phyloP scores from a whole-genome alignment of 2,888 invertebrate genomes.

The Eurytoma adleriae region DNA sequence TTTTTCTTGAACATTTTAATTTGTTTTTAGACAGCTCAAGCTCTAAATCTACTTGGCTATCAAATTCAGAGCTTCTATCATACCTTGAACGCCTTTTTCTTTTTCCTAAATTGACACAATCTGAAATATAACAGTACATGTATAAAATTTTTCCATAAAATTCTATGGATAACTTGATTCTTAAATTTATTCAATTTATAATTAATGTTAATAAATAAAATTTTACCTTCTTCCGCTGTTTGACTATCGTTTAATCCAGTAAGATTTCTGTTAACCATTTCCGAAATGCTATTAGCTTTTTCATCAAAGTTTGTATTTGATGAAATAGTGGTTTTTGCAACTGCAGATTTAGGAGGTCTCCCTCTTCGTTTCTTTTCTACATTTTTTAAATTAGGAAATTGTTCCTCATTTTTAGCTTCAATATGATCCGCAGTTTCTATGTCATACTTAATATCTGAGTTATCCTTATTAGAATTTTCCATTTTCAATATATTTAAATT shows the following conservation, averaged over 20 bases:
- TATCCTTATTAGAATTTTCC: not conserved
- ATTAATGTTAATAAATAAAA: not conserved
- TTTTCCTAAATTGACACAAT: too few species aligned
- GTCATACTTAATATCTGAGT: not conserved
- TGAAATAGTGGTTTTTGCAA: not conserved
- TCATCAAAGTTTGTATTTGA: not conserved
- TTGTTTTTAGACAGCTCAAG: not conserved
- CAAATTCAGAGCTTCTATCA: too few species aligned
- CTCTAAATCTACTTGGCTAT: too few species aligned
- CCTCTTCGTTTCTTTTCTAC: conserved; percentile 32
- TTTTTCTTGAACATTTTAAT: conserved; percentile 25
- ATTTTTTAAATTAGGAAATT: not conserved
- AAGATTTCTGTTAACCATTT: not conserved
- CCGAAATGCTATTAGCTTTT: not conserved
- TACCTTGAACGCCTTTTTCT: too few species aligned
- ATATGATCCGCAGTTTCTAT: not conserved
- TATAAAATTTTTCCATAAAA: not conserved
- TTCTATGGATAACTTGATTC: not conserved
- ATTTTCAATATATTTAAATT: not conserved
- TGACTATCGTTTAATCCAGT: too few species aligned
- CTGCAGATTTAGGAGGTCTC: conserved; percentile 19
- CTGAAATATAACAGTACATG: too few species aligned
- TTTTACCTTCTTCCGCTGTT: not conserved
- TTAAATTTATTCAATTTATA: not conserved
- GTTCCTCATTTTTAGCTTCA: not conserved